Conservation (phyloP, 2,113 vertebrate species). For the Phylloscopus trochiloides region DNA sequence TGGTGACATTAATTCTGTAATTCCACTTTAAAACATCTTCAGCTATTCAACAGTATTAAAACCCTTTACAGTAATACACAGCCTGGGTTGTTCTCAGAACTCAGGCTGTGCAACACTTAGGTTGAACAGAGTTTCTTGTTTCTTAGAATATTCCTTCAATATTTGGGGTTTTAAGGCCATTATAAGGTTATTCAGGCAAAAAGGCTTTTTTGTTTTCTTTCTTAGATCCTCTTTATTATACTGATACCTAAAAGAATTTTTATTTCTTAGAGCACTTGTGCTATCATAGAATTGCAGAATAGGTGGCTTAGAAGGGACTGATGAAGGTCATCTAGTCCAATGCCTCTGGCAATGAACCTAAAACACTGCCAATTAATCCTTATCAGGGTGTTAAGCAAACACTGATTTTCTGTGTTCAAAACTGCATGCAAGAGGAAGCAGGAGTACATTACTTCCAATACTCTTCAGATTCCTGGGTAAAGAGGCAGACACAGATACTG, state of each 20-base stretch:
- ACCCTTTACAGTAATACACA: fast-evolving
- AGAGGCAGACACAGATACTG: not conserved
- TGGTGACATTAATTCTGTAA: not conserved
- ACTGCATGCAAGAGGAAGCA: not conserved
- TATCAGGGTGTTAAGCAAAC: not conserved
- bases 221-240: not conserved
- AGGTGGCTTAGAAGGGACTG: not conserved
- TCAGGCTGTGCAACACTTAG: not conserved
- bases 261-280: not conserved
- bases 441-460: not conserved
- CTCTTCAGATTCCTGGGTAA: not conserved
- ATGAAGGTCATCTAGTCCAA: not conserved
- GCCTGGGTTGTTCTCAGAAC: not conserved
- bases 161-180: not conserved
- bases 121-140: not conserved
- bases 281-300: not conserved
- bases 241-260: not conserved
- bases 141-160: not conserved
- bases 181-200: not conserved
- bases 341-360: not conserved
- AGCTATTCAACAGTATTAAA: not conserved
- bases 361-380: not conserved
- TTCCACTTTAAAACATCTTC: not conserved
- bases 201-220: not conserved
- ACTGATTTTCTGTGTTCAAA: not conserved